Base-by-base conservation (phyloP, 2,113 vertebrate species). In the Hyperoodon ampullatus region DNA sequence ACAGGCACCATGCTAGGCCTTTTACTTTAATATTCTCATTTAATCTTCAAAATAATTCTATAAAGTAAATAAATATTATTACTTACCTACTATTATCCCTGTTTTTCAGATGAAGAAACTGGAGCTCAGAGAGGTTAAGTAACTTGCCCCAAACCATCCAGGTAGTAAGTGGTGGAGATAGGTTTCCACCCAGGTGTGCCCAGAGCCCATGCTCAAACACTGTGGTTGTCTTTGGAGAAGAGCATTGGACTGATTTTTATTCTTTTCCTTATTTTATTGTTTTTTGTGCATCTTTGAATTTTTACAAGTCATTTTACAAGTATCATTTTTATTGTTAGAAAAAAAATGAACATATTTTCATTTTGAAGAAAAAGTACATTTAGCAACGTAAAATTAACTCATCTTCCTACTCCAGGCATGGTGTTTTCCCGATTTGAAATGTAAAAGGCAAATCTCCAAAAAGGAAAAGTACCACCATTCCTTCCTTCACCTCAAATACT, bases 381-480 rank as follows among this genome's bases (percentile, higher is more conserved):
- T 70, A 65, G 39, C 26, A 70, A 95, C 74, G 10, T 81, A 75
- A 95, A 91, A 85, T 72, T 70, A 93, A 91, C 35, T 63, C 16
- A 50, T 83, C 61, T 44, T 55, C 35, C 90, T 87, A 63, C 77
- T 83, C 44, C 47, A 78, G 87, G 24, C 19, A 66, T 84, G 53
- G 75, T 8, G 6, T 75, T 86, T 84, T 86, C 66, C 24, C 8
- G 58, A 15, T 87, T 93, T 90, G 70, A 88, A 83, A 68, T 65
- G 82, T 68, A 55, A 90, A 90, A 47, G 23, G 81, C 47, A 83
- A 86, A 82, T 81, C 77, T 91, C 53, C 77, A 81, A 23, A 95
- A 95, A 44, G 39, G 3, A 84, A 65, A n/a, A 61, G 24, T 58
- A 61, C 60, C 85, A 63, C 42, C 9, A 44, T 86, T 92, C 50